phyloP scores from a whole-genome alignment of 2,113 vertebrate genomes.

The Columba janthina region DNA sequence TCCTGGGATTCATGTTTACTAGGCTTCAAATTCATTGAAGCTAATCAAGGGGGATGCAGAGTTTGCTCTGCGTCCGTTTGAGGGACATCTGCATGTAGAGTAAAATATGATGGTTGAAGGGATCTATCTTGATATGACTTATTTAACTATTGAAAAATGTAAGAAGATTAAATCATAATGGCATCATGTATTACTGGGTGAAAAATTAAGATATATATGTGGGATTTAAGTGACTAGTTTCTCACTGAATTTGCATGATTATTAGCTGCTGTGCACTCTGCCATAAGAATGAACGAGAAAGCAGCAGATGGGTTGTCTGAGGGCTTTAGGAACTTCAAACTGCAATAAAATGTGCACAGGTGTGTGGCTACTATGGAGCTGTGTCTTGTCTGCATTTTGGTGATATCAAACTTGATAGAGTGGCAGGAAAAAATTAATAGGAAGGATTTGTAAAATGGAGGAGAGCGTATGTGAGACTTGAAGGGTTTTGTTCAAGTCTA shows the following conservation, averaged over 20 bases:
- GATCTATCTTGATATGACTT: slow-evolving; percentile 43
- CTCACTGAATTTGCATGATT: slow-evolving; percentile 29
- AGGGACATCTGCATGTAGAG: not conserved
- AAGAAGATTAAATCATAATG: slow-evolving; percentile 63
- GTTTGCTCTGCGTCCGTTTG: not conserved
- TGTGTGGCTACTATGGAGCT: not conserved
- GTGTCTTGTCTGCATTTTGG: not conserved
- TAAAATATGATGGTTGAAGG: not conserved
- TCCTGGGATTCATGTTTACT: not conserved
- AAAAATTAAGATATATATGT: slow-evolving; percentile 70
- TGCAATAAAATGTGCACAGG: not conserved
- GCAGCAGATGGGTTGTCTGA: not conserved
- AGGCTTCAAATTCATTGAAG: not conserved
- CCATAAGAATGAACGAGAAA: not conserved
- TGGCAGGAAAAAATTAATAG: not conserved
- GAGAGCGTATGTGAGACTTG: not conserved
- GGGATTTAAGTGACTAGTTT: slow-evolving; percentile 26
- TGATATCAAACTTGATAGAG: not conserved
- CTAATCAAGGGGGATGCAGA: not conserved
- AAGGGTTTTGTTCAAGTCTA: not conserved
- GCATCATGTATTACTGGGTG: slow-evolving; percentile 25
- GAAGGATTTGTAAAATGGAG: not conserved
- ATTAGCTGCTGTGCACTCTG: not conserved
- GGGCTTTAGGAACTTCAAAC: not conserved
- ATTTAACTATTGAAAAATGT: slow-evolving; percentile 61